Evolutionary conservation across 2,888 invertebrate species (phyloP).

Genomic region (Drosophila anomelani): DNA sequence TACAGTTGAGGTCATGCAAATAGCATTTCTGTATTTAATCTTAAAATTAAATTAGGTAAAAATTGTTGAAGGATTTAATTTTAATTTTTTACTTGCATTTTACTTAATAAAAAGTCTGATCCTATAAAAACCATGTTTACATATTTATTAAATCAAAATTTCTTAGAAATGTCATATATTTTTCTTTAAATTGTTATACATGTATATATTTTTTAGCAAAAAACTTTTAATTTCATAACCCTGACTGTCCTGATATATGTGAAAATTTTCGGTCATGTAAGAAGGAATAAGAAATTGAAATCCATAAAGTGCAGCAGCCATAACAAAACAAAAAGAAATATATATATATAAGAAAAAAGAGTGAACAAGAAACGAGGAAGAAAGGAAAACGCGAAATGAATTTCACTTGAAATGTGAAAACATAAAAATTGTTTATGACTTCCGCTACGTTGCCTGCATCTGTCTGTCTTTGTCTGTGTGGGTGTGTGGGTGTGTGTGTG

Average conservation of each 20-base stretch:
- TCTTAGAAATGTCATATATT: too few species aligned
- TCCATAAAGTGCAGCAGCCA: slow-evolving; percentile 72
- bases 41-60: neutral
- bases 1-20: neutral
- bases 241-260: slow-evolving; percentile 11
- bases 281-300: slow-evolving; percentile 45
- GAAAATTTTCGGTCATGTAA: slow-evolving; percentile 30
- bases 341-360: neutral
- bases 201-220: neutral
- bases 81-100: neutral
- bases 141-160: neutral
- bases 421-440: slow-evolving; percentile 79
- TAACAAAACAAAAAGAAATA: slow-evolving; percentile 53
- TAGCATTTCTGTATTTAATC: neutral
- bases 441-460: slow-evolving; percentile 65
- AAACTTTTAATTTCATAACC: neutral
- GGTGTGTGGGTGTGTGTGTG: neutral
- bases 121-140: neutral
- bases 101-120: fast-evolving
- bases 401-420: slow-evolving; percentile 80
- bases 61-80: fast-evolving
- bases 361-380: slow-evolving; percentile 1
- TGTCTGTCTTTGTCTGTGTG: slow-evolving; percentile 37
- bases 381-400: slow-evolving; percentile 74
- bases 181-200: too few species aligned